These are phyloP conservation scores for Orthosia gothica DNA, from an alignment of 2,888 invertebrate species.

Conservation along the genomic window DNA sequence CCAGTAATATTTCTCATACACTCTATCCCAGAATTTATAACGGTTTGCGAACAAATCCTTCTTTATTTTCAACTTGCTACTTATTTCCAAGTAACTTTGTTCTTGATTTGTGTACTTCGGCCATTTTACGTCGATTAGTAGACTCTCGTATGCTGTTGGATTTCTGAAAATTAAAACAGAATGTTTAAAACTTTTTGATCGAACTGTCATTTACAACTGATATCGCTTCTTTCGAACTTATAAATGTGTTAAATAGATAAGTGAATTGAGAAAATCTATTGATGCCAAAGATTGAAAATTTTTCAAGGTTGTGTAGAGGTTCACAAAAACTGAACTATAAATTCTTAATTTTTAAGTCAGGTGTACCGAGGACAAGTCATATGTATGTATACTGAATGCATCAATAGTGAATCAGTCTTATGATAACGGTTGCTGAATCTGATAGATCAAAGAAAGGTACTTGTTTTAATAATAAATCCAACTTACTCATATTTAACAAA, in stretches of 20 bases:
- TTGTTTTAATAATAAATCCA: neutral
- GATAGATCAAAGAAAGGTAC: too few relatives aligned
- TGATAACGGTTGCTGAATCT: too few relatives aligned
- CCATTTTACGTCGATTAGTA: constrained; percentile 81
- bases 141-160: constrained; percentile 84
- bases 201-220: neutral
- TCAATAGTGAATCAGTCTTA: too few relatives aligned
- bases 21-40: constrained; percentile 82
- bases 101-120: constrained; percentile 76
- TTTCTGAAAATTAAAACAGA: constrained; percentile 74
- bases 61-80: constrained; percentile 75
- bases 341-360: too few relatives aligned
- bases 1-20: constrained; percentile 84
- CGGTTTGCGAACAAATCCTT: constrained; percentile 77
- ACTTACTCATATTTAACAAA: constrained; percentile 86
- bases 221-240: neutral
- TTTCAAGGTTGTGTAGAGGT: too few relatives aligned
- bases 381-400: too few relatives aligned
- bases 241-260: neutral
- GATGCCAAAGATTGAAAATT: too few relatives aligned
- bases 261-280: neutral
- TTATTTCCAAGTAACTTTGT: constrained; percentile 82
- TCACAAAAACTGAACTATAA: too few relatives aligned
- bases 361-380: too few relatives aligned
- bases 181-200: neutral